A percentile compares a stretch with the other conserved stretches of the same genome.
phyloP scores from a whole-genome alignment of 2,888 invertebrate genomes.

The Trichogramma evanescens region DNA sequence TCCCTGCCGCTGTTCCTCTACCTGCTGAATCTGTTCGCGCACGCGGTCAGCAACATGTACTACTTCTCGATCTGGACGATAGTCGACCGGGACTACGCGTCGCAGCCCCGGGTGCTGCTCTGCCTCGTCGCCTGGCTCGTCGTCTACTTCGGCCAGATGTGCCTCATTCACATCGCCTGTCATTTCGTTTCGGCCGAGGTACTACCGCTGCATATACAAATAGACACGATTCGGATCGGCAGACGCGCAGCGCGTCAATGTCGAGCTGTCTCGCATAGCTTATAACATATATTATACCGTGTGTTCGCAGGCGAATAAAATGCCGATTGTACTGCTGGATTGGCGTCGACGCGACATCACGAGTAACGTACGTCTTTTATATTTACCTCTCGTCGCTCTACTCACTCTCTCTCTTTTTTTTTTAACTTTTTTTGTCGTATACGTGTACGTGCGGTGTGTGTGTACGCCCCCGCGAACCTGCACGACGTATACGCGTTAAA shows the following conservation, averaged over 20 bases:
- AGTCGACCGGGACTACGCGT: constrained; percentile 7
- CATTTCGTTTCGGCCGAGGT: constrained; percentile 34
- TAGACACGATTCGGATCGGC: background rate
- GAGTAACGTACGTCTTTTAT: too few relatives aligned
- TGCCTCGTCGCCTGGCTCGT: constrained; percentile 33
- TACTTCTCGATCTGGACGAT: constrained; percentile 15
- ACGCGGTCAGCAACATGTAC: constrained; percentile 34
- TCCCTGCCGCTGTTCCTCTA: constrained; percentile 36
- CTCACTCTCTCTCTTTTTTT: too few relatives aligned
- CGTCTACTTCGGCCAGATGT: constrained; percentile 29
- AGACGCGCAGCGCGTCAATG: background rate
- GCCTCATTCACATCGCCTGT: constrained; percentile 33
- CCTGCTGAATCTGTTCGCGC: constrained; percentile 35
- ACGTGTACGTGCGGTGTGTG: too few relatives aligned
- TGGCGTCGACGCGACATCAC: constrained; percentile 25
- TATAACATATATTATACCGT: background rate
- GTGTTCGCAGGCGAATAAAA: constrained; percentile 33
- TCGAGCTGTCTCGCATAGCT: too few relatives aligned
- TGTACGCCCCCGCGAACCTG: too few relatives aligned
- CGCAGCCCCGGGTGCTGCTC: constrained; percentile 2
- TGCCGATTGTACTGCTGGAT: constrained; percentile 31
- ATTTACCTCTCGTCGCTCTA: too few relatives aligned
- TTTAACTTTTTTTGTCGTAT: too few relatives aligned
- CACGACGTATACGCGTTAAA: too few relatives aligned
- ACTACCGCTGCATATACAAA: background rate